Conservation (phyloP, 2,797 vertebrate species). For the Atherinosoma microstoma region DNA sequence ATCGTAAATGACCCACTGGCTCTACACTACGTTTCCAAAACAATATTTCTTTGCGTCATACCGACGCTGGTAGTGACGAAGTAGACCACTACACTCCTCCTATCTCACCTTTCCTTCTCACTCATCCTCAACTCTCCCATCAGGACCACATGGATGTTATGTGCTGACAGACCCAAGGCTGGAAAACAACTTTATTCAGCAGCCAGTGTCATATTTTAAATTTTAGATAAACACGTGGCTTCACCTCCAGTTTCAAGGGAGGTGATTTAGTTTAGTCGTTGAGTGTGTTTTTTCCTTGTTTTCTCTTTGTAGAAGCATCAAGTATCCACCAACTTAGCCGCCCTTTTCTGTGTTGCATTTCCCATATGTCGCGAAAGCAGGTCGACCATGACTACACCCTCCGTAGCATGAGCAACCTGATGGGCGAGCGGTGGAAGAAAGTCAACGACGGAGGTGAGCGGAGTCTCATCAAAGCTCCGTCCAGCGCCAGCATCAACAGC, state of each 20-base stretch:
- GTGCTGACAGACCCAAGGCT: conserved; percentile 20
- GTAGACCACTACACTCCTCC: conserved; percentile 67
- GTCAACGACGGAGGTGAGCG: conserved; percentile 85
- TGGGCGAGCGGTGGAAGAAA: conserved; percentile 93
- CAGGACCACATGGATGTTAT: conserved; percentile 71
- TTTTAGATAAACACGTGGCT: conserved; percentile 7
- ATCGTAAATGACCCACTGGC: conserved; percentile 6
- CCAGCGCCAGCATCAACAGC: conserved; percentile 87
- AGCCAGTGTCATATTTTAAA: not conserved
- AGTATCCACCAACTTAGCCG: conserved; percentile 35
- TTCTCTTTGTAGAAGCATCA: conserved; percentile 10
- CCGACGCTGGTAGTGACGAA: conserved; percentile 72
- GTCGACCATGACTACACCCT: conserved; percentile 94
- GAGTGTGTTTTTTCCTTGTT: conserved; percentile 8
- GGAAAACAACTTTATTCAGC: conserved; percentile 54
- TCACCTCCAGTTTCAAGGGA: conserved; percentile 15
- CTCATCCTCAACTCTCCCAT: conserved; percentile 69
- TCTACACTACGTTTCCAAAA: conserved; percentile 48
- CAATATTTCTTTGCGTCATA: conserved; percentile 73
- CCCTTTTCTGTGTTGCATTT: conserved; percentile 50
- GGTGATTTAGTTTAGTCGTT: conserved; percentile 15
- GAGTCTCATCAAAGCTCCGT: conserved; percentile 87
- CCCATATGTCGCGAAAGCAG: conserved; percentile 93
- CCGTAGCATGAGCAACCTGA: conserved; percentile 93
- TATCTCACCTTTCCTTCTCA: conserved; percentile 64